Evolutionary conservation across 2,888 invertebrate genomes (phyloP), one percentile per base, ranked within the genome.

Genomic region (Bimastos eiseni): DNA sequence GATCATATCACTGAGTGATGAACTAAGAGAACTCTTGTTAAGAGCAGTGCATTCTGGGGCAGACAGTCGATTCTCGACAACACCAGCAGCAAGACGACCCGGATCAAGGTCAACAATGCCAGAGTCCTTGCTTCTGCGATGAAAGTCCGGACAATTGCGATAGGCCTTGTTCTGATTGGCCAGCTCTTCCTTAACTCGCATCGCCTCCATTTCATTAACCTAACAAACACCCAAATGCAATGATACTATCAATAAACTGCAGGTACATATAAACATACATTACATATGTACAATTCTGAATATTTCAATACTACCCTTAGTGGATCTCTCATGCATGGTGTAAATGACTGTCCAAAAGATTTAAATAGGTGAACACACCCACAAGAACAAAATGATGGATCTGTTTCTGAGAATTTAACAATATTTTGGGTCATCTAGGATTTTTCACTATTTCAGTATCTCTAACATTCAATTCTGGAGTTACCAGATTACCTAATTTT

Each of bases 181-280:
- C 92, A 98, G 96, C 94, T 98, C 98, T 0, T 97, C 97, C 95
- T 98, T 98, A 93, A 99, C 98, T 93, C 99, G 96, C 95, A 99
- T 96, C 93, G 97, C 97, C 94, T 99, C 99, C 99, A 99, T 99
- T 95, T 99, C 99, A 95, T 98, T 98, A 97, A 98, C 98, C 96
- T 95, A 91, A 13, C 6, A 70, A n/a, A 70, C 6, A n/a, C n/a
- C 11, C 70, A 70, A 70, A 70, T 8, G 24, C 24, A 55, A 55
- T 13, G 24, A 30, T 55, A 24, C 3, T 49, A 15, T 49, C 3
- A 19, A 49, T 49, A 17, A 49, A 49, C 15, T 19, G 19, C 19
- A 49, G 1, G 49, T 24, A 49, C 15, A 49, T 49, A 49, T 49
- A 49, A 49, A 6, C 44, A 44, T 44, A 44, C 44, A 6, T 6